phyloP scores from a whole-genome alignment of 2,888 invertebrate genomes.

The Tromatobia lineatoria region DNA sequence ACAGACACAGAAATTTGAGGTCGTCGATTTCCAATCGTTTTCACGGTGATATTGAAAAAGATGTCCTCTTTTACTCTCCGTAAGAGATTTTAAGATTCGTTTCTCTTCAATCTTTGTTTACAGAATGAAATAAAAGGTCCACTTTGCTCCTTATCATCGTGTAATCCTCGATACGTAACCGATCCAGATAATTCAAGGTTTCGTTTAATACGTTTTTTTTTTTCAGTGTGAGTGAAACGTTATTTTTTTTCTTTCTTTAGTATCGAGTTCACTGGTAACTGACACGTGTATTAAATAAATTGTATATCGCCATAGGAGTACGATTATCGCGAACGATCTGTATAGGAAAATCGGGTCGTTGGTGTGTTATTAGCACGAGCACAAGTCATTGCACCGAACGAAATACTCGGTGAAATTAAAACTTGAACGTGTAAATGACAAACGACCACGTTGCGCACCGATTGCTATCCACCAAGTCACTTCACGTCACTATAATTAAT shows the following conservation, averaged over 20 bases:
- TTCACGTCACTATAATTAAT: conserved; percentile 34
- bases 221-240: not conserved
- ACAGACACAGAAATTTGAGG: not conserved
- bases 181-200: conserved; percentile 3
- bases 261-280: not conserved
- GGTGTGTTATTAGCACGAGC: conserved; percentile 2
- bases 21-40: not conserved
- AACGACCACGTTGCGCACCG: not conserved
- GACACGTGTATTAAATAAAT: not conserved
- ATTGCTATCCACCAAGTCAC: not conserved
- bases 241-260: conserved; percentile 13
- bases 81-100: not conserved
- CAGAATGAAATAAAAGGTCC: not conserved
- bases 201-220: not conserved
- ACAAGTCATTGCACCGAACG: not conserved
- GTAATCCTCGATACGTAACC: conserved; percentile 7
- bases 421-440: not conserved
- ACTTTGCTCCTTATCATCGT: conserved; percentile 30
- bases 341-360: conserved; percentile 8
- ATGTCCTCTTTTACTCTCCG: conserved; percentile 1
- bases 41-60: not conserved
- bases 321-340: not conserved
- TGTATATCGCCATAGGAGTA: not conserved
- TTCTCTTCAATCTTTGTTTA: not conserved
- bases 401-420: not conserved